These are phyloP conservation scores for Malacoctenus gilli DNA, from an alignment of 2,797 vertebrate genomes.

Conservation along the genomic window DNA sequence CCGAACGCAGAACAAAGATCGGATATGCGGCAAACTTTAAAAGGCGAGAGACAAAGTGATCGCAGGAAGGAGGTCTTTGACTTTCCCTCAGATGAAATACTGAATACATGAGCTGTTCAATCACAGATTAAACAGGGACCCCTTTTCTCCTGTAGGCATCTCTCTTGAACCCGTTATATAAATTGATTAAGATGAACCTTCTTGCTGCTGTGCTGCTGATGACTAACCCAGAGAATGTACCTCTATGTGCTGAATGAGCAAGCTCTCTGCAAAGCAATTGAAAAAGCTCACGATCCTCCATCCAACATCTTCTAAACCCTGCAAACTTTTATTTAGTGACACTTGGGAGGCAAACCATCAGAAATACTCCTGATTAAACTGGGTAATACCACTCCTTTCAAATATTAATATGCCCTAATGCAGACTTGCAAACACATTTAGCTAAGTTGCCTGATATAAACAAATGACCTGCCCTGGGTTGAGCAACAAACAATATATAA, in stretches of 20 bases:
- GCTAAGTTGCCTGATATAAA: constrained; percentile 48
- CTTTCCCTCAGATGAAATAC: no score
- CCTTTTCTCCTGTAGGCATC: background rate
- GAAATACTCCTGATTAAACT: constrained; percentile 36
- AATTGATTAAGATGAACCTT: constrained; percentile 3
- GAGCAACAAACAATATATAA: constrained; percentile 54
- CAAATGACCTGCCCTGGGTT: constrained; percentile 50
- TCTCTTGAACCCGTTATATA: background rate
- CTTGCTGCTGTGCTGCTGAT: constrained; percentile 7
- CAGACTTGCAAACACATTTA: constrained; percentile 35
- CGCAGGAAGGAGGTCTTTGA: constrained; percentile 8
- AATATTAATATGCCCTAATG: constrained; percentile 35
- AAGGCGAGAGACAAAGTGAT: constrained; percentile 51
- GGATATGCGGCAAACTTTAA: constrained; percentile 44
- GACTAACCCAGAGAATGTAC: background rate
- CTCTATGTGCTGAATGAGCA: background rate
- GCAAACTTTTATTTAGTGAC: constrained; percentile 4
- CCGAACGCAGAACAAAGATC: constrained; percentile 34
- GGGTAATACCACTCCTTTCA: constrained; percentile 27
- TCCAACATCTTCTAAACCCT: constrained; percentile 2
- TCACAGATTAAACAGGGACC: background rate
- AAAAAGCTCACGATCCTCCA: background rate
- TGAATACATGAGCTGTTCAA: constrained; percentile 5
- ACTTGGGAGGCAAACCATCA: no score
- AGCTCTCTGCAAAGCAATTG: background rate